phyloP scores from a whole-genome alignment of 2,797 vertebrate species.

The Hoplostethus mediterraneus region DNA sequence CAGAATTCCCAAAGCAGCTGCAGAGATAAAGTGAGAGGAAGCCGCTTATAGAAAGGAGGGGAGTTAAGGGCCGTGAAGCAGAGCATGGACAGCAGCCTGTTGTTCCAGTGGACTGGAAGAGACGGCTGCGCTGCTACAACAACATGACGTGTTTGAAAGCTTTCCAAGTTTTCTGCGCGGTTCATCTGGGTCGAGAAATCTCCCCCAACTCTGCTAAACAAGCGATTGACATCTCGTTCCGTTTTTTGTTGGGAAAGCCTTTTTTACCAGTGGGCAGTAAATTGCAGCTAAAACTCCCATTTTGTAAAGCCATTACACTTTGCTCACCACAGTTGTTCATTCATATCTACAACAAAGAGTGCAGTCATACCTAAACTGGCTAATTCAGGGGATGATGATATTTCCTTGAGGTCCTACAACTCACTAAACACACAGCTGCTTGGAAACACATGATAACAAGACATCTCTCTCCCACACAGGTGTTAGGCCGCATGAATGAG shows the following conservation, averaged over 20 bases:
- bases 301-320: not conserved
- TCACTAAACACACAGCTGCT: constrained; percentile 41
- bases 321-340: not conserved
- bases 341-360: constrained; percentile 28
- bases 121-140: constrained; percentile 47
- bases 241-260: constrained; percentile 24
- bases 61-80: constrained; percentile 57
- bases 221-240: constrained; percentile 22
- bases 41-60: constrained; percentile 35
- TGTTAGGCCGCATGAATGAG: constrained; percentile 41
- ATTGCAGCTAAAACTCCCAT: not conserved
- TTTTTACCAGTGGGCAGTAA: constrained; percentile 10
- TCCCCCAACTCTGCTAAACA: constrained; percentile 34
- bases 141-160: constrained; percentile 65
- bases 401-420: constrained; percentile 1
- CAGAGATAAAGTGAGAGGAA: constrained; percentile 56
- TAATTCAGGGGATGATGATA: not conserved
- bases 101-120: constrained; percentile 69
- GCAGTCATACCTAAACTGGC: not conserved
- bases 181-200: constrained; percentile 42
- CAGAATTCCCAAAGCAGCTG: constrained; percentile 44
- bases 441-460: constrained; percentile 26
- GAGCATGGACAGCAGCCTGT: constrained; percentile 64
- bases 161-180: constrained; percentile 44
- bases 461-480: constrained; percentile 37